These are phyloP conservation scores for Noctuana brunneofusca DNA, from an alignment of 2,888 invertebrate genomes.

Conservation along the genomic window DNA sequence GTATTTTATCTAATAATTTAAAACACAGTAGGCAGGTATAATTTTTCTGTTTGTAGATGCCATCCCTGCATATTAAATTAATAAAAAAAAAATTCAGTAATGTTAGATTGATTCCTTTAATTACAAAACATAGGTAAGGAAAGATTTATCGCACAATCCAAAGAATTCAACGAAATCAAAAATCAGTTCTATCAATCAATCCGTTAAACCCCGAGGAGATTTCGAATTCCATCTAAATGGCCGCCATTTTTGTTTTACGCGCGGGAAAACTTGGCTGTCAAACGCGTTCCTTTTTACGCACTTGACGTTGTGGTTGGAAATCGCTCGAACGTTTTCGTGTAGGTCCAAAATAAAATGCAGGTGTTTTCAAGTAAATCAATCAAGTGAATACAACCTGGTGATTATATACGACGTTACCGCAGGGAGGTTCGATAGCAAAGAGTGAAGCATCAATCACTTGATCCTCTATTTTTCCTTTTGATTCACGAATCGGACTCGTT, in stretches of 20 bases:
- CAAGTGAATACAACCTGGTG: slow-evolving; percentile 46
- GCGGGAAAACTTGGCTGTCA: slow-evolving; percentile 29
- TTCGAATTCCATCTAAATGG: slow-evolving; percentile 36
- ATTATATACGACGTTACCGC: slow-evolving; percentile 47
- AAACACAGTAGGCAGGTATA: no score
- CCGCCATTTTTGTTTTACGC: slow-evolving; percentile 36
- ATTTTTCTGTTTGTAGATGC: no score
- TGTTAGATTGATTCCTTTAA: neutral
- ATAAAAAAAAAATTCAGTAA: no score
- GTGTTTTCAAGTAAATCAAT: slow-evolving; percentile 50
- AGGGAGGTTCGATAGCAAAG: slow-evolving; percentile 43
- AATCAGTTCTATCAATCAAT: slow-evolving; percentile 39
- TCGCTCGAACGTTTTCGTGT: slow-evolving; percentile 25
- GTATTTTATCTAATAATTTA: no score
- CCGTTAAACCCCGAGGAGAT: slow-evolving; percentile 36
- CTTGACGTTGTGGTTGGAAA: slow-evolving; percentile 28
- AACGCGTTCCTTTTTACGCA: slow-evolving; percentile 30
- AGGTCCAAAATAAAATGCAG: slow-evolving; percentile 34
- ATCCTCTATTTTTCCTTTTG: slow-evolving; percentile 56
- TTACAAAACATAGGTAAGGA: slow-evolving; percentile 10
- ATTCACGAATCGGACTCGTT: slow-evolving; percentile 42
- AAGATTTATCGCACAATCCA: slow-evolving; percentile 23
- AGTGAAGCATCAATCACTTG: slow-evolving; percentile 64
- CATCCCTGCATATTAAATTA: no score
- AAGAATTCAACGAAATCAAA: slow-evolving; percentile 35